phyloP scores from a whole-genome alignment of 2,113 vertebrate species.

The Clarias gariepinus region DNA sequence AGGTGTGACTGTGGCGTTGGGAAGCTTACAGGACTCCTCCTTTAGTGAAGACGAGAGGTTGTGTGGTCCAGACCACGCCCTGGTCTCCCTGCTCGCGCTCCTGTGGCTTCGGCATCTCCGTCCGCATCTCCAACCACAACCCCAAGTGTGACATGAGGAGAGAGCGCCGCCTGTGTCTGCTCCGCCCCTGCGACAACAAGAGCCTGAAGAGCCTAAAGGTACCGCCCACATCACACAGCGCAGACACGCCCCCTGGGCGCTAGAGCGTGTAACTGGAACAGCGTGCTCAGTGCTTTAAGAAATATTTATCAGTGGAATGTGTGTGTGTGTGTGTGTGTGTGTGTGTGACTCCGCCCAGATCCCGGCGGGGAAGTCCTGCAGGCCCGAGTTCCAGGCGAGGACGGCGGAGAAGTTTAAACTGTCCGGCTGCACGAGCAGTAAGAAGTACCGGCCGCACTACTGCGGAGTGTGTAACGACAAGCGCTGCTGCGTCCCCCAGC shows the following conservation, averaged over 20 bases:
- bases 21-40: slow-evolving; percentile 91
- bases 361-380: slow-evolving; percentile 86
- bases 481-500: slow-evolving; percentile 88
- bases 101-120: slow-evolving; percentile 91
- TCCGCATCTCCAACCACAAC: slow-evolving; percentile 89
- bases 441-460: slow-evolving; percentile 83
- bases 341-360: slow-evolving; percentile 67
- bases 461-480: slow-evolving; percentile 87
- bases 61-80: slow-evolving; percentile 87
- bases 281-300: no score
- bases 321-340: slow-evolving; percentile 18
- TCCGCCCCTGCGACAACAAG: slow-evolving; percentile 82
- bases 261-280: neutral
- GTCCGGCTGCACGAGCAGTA: slow-evolving; percentile 85
- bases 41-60: slow-evolving; percentile 89
- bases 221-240: neutral
- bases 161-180: slow-evolving; percentile 86
- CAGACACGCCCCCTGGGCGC: neutral
- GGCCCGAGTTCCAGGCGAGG: slow-evolving; percentile 82
- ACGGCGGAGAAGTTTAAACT: slow-evolving; percentile 82
- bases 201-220: slow-evolving; percentile 82
- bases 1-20: slow-evolving; percentile 69
- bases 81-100: slow-evolving; percentile 93
- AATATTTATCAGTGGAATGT: neutral
- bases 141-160: slow-evolving; percentile 87